Conservation (phyloP, 2,888 invertebrate species). For the Atherix ibis region DNA sequence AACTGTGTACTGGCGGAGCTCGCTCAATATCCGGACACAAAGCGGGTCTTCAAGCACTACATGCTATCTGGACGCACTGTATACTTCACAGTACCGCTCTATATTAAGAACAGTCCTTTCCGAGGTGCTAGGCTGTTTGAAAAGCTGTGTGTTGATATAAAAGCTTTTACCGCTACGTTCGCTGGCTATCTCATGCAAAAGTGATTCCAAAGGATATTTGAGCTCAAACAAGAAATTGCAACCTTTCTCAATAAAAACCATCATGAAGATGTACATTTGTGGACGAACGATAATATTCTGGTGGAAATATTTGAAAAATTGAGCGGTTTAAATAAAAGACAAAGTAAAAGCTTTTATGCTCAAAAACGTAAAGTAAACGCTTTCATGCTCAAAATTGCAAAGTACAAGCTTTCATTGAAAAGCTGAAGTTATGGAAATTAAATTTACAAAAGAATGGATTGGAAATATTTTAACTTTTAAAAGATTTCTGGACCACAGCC, state of each 20-base stretch:
- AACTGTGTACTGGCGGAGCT: no score
- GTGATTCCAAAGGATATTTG: constrained; percentile 7
- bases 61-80: no score
- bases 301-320: constrained; percentile 8
- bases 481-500: background rate
- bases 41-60: no score
- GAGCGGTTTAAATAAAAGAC: constrained; percentile 7
- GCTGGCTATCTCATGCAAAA: constrained; percentile 6
- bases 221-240: no score
- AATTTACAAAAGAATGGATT: background rate
- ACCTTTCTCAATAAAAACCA: constrained; percentile 5
- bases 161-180: constrained; percentile 2
- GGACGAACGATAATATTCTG: constrained; percentile 6
- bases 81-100: no score
- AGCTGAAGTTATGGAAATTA: constrained; percentile 1
- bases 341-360: no score
- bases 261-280: constrained; percentile 4
- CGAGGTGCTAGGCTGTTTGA: constrained; percentile 4
- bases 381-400: constrained; percentile 7
- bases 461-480: constrained; percentile 2
- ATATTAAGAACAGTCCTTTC: constrained; percentile 7
- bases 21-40: no score
- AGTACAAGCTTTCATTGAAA: constrained; percentile 6
- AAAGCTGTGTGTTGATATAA: constrained; percentile 3
- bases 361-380: constrained; percentile 3